Percentiles rank a stretch among this genome's conserved stretches.
Evolutionary conservation across 2,113 vertebrate species (phyloP).

Genomic region (Chroicocephalus ridibundus): DNA sequence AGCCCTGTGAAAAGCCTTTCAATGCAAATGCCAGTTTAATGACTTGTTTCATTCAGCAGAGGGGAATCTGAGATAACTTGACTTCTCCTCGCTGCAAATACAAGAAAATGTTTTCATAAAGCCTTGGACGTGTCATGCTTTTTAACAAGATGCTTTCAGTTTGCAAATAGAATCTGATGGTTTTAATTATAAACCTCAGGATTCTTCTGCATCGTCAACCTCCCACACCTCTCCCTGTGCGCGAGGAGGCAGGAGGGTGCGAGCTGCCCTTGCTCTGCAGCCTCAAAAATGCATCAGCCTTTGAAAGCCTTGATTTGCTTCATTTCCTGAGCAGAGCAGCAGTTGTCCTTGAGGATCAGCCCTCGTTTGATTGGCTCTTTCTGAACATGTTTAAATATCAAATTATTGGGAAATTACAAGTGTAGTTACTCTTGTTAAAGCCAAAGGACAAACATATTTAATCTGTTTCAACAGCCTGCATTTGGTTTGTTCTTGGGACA

Average conservation of each 20-base stretch:
- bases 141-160: conserved; percentile 61
- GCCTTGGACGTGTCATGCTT: conserved; percentile 68
- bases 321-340: background rate
- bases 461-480: background rate
- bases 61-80: conserved; percentile 57
- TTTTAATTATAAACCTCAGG: background rate
- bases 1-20: conserved; percentile 74
- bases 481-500: background rate
- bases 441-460: background rate
- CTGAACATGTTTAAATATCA: conserved; percentile 14
- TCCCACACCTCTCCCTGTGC: background rate
- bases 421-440: background rate
- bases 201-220: background rate
- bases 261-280: background rate
- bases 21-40: conserved; percentile 79
- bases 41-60: conserved; percentile 78
- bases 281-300: background rate
- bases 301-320: background rate
- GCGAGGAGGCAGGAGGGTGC: background rate
- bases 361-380: background rate
- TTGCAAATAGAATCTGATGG: conserved; percentile 29
- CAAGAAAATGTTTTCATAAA: conserved; percentile 77
- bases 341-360: background rate
- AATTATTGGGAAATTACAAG: conserved; percentile 5
- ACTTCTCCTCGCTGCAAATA: conserved; percentile 66